Conservation (phyloP, 64 coral and sea anemone species). For the Cladopsammia gracilis region DNA sequence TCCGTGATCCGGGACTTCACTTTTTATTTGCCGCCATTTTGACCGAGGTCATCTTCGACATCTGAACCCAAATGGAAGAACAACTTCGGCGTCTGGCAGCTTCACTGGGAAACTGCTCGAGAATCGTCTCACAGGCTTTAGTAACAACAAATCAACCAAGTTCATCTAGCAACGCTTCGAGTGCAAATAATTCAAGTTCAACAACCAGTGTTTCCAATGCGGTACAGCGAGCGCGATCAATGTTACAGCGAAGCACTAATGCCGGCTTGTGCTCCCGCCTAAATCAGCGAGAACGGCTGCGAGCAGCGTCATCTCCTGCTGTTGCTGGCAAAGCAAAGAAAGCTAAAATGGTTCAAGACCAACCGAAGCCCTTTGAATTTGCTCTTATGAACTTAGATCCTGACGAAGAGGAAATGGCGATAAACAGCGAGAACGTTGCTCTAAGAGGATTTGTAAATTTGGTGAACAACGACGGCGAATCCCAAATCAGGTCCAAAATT, state of each 20-base stretch:
- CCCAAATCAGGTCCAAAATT: conserved; percentile 32
- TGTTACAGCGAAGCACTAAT: not conserved
- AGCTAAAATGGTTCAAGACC: not conserved
- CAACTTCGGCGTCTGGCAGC: not conserved
- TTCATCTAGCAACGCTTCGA: not conserved
- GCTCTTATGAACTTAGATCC: not conserved
- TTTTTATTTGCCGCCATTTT: not conserved
- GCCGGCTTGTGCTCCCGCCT: conserved; percentile 34
- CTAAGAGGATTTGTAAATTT: conserved; percentile 47
- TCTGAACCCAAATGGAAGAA: not conserved
- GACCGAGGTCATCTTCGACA: too few relatives aligned
- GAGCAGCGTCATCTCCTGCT: conserved; percentile 19
- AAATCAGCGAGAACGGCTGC: conserved; percentile 27
- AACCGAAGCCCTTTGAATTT: conserved; percentile 36
- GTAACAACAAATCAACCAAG: not conserved
- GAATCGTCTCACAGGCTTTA: not conserved
- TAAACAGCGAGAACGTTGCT: conserved; percentile 21
- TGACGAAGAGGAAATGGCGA: conserved; percentile 25
- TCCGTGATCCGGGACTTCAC: not conserved
- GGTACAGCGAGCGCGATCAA: not conserved
- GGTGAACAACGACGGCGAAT: not conserved
- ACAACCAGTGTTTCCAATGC: not conserved
- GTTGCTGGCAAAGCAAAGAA: conserved; percentile 11
- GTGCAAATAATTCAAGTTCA: conserved; percentile 10
- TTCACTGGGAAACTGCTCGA: not conserved